Base-by-base conservation (phyloP, 35 echinoderm and acorn worm genomes). In the Heliocidaris tuberculata region DNA sequence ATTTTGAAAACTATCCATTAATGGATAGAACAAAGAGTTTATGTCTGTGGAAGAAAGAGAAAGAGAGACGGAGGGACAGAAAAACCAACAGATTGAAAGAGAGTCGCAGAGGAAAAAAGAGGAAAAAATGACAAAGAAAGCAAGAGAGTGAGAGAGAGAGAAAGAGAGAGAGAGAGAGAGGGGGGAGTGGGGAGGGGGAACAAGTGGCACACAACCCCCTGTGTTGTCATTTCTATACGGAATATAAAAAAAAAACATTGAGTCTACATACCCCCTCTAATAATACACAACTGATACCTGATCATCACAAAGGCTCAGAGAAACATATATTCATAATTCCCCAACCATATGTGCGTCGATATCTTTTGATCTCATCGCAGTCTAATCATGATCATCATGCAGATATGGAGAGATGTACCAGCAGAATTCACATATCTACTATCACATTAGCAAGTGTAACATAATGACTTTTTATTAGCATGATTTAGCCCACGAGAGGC, bases 391-490 rank as follows among this genome's bases (percentile, higher is more conserved):
- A 78, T 78, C 21, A 78, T 78, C 21, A 27, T 78, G 65, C 21
- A 78, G 15, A 78, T 78, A n/a, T 7, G 65, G 65, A 78, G 65
- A 19, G 17, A n/a, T 78, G 65, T 78, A 78, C 27, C 65, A 78
- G 27, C 65, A 21, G 65, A n/a, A 78, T 78, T 24, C 65, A 78
- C 65, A 8, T 78, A 78, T 19, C 65, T 24, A 78, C 27, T 27
- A 78, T 78, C 65, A 78, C 65, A 78, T 78, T 78, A 78, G 65
- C 65, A 21, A 21, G 65, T 78, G 65, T 78, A 78, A 78, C 65
- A 24, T 78, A 78, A 78, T 78, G 21, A 78, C 65, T 78, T 78
- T 78, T 78, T 19, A 78, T 78, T 78, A 78, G 65, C 21, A 78
- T 78, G 65, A 78, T 78, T 78, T 78, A 3, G 65, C 65, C 65